phyloP scores from a whole-genome alignment of 2,797 vertebrate species.

The Bradypodion pumilum region DNA sequence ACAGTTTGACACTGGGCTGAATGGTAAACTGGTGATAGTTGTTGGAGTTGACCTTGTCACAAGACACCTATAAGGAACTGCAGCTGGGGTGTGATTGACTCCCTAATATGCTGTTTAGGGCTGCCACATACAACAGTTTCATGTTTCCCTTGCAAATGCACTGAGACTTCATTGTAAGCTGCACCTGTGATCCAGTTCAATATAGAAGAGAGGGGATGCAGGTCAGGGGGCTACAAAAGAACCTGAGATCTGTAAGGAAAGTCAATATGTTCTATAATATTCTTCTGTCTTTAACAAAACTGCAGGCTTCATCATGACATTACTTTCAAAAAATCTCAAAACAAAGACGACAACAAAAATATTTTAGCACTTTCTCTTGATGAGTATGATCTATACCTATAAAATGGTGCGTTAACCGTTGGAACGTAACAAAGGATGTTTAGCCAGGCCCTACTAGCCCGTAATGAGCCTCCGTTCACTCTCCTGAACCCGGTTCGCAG shows the following conservation, averaged over 20 bases:
- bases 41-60: neutral
- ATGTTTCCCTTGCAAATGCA: constrained; percentile 44
- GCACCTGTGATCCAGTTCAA: constrained; percentile 49
- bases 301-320: neutral
- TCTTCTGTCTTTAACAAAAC: neutral
- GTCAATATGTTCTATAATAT: neutral
- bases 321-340: neutral
- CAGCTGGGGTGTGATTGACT: constrained; percentile 49
- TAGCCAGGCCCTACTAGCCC: too few species aligned
- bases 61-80: constrained; percentile 52
- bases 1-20: neutral
- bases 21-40: constrained; percentile 28
- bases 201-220: constrained; percentile 32
- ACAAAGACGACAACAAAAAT: neutral
- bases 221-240: neutral
- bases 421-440: too few species aligned
- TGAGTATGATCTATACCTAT: too few species aligned
- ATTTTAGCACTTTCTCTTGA: neutral
- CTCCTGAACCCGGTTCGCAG: too few species aligned
- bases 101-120: constrained; percentile 56
- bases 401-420: too few species aligned
- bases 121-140: constrained; percentile 46
- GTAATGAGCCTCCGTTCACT: too few species aligned
- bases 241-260: neutral
- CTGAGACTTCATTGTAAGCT: constrained; percentile 50